Evolutionary conservation across 1,140 invertebrate genomes (phyloP).

Genomic region (Trichogramma pretiosum): DNA sequence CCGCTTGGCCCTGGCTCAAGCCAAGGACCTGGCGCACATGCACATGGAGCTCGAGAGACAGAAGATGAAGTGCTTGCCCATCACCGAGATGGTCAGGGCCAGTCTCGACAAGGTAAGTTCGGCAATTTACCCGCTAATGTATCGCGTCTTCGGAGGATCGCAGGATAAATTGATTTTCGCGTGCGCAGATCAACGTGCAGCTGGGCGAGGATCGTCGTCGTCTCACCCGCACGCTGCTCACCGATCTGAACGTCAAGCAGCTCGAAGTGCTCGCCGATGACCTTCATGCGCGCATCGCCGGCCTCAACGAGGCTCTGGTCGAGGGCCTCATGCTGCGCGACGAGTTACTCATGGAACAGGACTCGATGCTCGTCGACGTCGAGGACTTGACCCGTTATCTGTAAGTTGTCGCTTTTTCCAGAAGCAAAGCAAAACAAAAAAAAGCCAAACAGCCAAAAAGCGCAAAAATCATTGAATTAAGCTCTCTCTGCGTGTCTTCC

Average conservation of each 20-base stretch:
- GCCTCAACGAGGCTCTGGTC: slow-evolving; percentile 79
- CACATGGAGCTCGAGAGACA: slow-evolving; percentile 86
- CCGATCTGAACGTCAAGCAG: slow-evolving; percentile 90
- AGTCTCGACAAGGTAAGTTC: slow-evolving; percentile 60
- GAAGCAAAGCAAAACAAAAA: too few species aligned
- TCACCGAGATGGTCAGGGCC: slow-evolving; percentile 72
- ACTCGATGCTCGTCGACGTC: slow-evolving; percentile 93
- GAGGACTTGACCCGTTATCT: slow-evolving; percentile 89
- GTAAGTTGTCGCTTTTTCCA: slow-evolving; percentile 50
- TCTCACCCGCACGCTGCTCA: slow-evolving; percentile 72
- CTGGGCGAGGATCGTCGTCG: slow-evolving; percentile 72
- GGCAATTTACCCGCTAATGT: not conserved
- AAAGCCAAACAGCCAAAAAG: too few species aligned
- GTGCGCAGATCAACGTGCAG: slow-evolving; percentile 64
- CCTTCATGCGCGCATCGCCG: slow-evolving; percentile 86
- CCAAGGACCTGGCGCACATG: slow-evolving; percentile 84
- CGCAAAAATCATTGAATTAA: too few species aligned
- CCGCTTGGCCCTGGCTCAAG: slow-evolving; percentile 79
- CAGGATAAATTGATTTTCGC: not conserved
- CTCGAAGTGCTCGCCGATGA: slow-evolving; percentile 92
- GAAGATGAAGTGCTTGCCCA: slow-evolving; percentile 69
- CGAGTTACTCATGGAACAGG: slow-evolving; percentile 93
- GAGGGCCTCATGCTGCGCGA: slow-evolving; percentile 79
- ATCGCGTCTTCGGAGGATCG: not conserved
- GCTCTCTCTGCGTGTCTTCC: too few species aligned